Percentiles rank a stretch among this genome's conserved stretches.
These are phyloP conservation scores for Calonectris borealis DNA, from an alignment of 2,113 vertebrate genomes.

Conservation along the genomic window DNA sequence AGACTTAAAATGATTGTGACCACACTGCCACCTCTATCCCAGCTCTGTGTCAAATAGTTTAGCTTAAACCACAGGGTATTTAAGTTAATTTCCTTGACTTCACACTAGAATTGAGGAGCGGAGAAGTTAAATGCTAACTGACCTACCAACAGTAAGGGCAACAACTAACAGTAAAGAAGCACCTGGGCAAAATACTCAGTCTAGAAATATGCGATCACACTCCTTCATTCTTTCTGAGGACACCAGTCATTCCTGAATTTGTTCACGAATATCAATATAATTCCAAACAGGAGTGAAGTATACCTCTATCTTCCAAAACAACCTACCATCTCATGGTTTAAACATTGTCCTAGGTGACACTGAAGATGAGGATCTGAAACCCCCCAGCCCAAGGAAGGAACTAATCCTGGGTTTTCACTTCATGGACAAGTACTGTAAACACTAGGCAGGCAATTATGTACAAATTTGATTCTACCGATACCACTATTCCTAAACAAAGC, in stretches of 20 bases:
- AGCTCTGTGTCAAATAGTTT: not conserved
- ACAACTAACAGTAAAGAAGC: not conserved
- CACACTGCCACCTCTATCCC: not conserved
- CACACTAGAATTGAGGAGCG: not conserved
- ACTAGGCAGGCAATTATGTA: not conserved
- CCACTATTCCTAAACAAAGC: not conserved
- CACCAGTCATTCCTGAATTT: not conserved
- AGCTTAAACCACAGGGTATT: not conserved
- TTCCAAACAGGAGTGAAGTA: not conserved
- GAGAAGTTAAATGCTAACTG: not conserved
- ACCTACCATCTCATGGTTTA: not conserved
- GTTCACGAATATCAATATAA: not conserved
- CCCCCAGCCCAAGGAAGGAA: not conserved
- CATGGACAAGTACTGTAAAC: not conserved
- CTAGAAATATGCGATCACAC: not conserved
- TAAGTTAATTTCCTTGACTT: not conserved
- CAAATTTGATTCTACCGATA: not conserved
- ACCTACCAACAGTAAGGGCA: not conserved
- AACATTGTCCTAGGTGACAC: not conserved
- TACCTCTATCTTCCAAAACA: not conserved
- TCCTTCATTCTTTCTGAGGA: not conserved
- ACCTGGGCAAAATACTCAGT: not conserved
- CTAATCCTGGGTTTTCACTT: not conserved
- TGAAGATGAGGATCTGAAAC: not conserved
- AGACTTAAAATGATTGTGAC: not conserved